These are phyloP conservation scores for Meloidogyne floridensis DNA, from an alignment of 1,140 invertebrate species.

Conservation along the genomic window DNA sequence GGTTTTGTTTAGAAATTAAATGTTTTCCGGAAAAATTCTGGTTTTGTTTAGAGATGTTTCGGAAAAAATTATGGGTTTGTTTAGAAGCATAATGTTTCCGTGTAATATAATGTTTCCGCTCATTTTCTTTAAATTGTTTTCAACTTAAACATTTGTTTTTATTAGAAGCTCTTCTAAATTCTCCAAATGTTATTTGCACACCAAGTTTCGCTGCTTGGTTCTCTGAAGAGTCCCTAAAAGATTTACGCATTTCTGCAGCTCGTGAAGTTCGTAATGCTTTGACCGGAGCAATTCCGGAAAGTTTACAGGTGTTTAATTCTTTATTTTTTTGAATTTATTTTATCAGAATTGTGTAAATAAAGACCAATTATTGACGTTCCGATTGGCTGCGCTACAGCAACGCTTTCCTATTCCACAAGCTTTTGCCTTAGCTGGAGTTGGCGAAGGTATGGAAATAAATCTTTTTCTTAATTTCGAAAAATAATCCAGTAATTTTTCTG, in stretches of 20 bases:
- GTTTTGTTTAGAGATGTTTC: too few species aligned
- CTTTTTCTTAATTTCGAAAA: constrained; percentile 8
- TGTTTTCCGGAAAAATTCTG: too few species aligned
- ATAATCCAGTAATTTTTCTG: too few species aligned
- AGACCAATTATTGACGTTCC: constrained; percentile 5
- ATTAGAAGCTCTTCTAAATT: constrained; percentile 39
- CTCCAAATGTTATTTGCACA: constrained; percentile 94
- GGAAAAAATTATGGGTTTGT: too few species aligned
- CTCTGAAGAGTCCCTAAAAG: constrained; percentile 93
- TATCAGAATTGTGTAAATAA: constrained; percentile 27
- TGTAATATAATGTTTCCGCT: constrained; percentile 23
- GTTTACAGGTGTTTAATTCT: constrained; percentile 38
- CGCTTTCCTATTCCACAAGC: neutral
- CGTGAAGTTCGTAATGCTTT: constrained; percentile 95
- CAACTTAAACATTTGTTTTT: too few species aligned
- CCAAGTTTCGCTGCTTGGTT: constrained; percentile 95
- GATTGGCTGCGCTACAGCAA: neutral
- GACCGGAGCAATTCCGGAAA: constrained; percentile 87
- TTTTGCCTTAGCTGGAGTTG: neutral
- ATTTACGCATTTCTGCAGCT: constrained; percentile 96
- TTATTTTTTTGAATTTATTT: neutral
- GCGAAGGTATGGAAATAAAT: neutral
- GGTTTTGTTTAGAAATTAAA: too few species aligned
- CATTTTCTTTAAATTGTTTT: neutral
- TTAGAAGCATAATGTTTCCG: too few species aligned